These are phyloP conservation scores for Lagorchestes hirsutus DNA, from an alignment of 2,797 vertebrate genomes.

Conservation along the genomic window DNA sequence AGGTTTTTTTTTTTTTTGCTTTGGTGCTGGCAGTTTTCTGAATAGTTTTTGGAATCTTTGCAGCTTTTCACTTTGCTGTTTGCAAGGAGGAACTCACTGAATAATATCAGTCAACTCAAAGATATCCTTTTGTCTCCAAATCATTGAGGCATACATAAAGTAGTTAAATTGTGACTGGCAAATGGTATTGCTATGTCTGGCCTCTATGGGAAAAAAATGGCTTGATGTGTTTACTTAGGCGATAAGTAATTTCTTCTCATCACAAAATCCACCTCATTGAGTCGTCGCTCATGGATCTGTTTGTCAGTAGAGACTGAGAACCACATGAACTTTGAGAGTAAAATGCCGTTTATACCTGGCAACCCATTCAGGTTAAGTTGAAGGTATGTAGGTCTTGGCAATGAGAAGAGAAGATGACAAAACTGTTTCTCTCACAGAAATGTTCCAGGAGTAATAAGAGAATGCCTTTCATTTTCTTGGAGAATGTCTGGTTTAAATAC, in stretches of 20 bases:
- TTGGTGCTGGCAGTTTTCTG: not conserved
- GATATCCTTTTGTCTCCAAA: not conserved
- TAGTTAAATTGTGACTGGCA: not conserved
- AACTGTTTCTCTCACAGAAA: not conserved
- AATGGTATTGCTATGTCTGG: not conserved
- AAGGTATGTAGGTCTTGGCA: not conserved
- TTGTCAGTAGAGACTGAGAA: not conserved
- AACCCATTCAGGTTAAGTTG: not conserved
- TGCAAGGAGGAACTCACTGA: not conserved
- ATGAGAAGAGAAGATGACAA: conserved; percentile 10
- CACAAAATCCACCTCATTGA: not conserved
- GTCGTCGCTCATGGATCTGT: not conserved
- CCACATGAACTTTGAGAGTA: not conserved
- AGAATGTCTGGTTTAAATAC: conserved; percentile 24
- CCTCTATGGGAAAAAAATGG: not conserved
- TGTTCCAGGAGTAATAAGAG: not conserved
- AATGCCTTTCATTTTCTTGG: conserved; percentile 22
- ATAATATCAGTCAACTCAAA: not conserved
- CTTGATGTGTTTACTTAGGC: not conserved
- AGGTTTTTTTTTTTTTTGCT: not conserved
- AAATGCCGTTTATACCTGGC: not conserved
- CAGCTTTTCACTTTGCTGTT: not conserved
- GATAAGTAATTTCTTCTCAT: conserved; percentile 16
- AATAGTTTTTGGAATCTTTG: not conserved
- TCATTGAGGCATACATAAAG: not conserved